phyloP scores from a whole-genome alignment of 1,140 invertebrate genomes.

The Heliconius himera region DNA sequence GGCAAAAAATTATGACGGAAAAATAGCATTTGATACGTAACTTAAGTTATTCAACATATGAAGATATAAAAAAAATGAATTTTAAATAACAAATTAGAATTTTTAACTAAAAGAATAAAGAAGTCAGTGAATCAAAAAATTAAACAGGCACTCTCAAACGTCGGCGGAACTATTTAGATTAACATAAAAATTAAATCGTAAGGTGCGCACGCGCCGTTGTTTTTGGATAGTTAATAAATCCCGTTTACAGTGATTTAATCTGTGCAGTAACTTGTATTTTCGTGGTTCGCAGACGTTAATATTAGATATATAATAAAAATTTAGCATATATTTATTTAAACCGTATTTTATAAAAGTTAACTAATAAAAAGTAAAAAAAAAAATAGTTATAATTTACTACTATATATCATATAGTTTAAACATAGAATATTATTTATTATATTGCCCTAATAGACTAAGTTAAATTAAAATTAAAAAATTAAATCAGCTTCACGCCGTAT shows the following conservation, averaged over 20 bases:
- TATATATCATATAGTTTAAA: neutral
- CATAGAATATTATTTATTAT: neutral
- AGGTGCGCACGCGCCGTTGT: constrained; percentile 49
- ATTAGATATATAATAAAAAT: neutral
- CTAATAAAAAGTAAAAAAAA: neutral
- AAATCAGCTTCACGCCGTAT: too few species aligned
- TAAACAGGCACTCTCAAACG: constrained; percentile 25
- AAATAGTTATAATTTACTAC: neutral
- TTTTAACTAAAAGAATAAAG: constrained; percentile 28
- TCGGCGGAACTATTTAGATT: constrained; percentile 45
- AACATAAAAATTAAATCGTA: constrained; percentile 53
- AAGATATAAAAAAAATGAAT: constrained; percentile 33
- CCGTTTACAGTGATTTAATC: constrained; percentile 31
- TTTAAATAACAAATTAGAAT: constrained; percentile 35
- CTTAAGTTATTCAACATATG: constrained; percentile 16
- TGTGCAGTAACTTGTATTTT: neutral
- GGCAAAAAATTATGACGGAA: constrained; percentile 1
- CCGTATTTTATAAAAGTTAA: neutral
- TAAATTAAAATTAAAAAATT: too few species aligned
- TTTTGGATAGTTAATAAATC: constrained; percentile 35
- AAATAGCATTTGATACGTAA: constrained; percentile 18
- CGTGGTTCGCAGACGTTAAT: neutral
- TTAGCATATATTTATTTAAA: neutral
- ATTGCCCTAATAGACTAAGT: neutral
- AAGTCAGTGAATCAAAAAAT: constrained; percentile 39